Conservation (phyloP, 2,797 vertebrate species). For the Orientallactaga sibirica region DNA sequence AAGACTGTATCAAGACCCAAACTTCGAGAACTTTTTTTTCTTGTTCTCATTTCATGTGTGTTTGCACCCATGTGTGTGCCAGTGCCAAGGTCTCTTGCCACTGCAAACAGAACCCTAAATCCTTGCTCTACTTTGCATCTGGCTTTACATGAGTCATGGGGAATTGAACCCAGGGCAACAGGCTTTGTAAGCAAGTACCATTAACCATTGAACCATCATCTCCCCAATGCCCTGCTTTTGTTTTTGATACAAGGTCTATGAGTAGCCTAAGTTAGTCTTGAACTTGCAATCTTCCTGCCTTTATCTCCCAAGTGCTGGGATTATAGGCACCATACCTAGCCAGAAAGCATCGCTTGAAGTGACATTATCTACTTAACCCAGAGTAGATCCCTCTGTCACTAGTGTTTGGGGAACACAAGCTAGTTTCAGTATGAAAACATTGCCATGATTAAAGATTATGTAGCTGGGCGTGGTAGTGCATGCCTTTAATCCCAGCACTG, state of each 20-base stretch:
- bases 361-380: not conserved
- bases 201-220: too few relatives aligned
- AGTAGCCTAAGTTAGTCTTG: not conserved
- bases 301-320: not conserved
- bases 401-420: constrained; percentile 8
- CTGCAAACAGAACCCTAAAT: too few relatives aligned
- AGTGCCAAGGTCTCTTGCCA: too few relatives aligned
- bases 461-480: too few relatives aligned
- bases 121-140: too few relatives aligned
- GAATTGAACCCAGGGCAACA: too few relatives aligned
- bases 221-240: too few relatives aligned
- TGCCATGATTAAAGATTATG: not conserved
- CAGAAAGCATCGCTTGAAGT: not conserved
- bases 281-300: not conserved
- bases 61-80: too few relatives aligned
- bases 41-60: too few relatives aligned
- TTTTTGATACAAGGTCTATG: not conserved
- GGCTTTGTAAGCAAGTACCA: too few relatives aligned
- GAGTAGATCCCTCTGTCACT: not conserved
- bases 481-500: too few relatives aligned
- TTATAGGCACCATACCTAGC: not conserved
- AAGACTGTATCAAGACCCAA: not conserved
- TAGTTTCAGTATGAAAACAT: constrained; percentile 2
- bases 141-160: too few relatives aligned
- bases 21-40: not conserved